Conservation (phyloP, 2,797 vertebrate genomes). For the Orestias chungarensis region DNA sequence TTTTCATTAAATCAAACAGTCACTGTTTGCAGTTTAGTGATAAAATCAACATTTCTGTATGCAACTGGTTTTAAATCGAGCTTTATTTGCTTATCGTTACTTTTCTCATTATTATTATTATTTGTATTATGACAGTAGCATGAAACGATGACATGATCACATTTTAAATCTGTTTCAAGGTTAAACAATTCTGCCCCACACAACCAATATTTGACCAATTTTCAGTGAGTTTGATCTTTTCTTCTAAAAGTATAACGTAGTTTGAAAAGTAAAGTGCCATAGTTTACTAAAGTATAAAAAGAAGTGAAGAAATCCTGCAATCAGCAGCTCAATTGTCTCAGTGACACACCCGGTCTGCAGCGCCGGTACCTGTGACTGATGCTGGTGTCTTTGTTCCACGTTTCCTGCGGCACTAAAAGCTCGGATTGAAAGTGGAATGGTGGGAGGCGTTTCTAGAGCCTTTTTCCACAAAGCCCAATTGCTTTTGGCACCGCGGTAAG, state of each 20-base stretch:
- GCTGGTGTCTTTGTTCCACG: slow-evolving; percentile 49
- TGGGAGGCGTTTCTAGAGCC: slow-evolving; percentile 55
- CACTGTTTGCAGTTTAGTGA: no score
- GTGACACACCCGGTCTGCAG: slow-evolving; percentile 50
- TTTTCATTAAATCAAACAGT: no score
- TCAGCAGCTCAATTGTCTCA: slow-evolving; percentile 36
- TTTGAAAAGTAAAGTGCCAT: slow-evolving; percentile 8
- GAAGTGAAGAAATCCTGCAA: slow-evolving; percentile 23
- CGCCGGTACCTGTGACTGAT: slow-evolving; percentile 48
- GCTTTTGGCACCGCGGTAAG: slow-evolving; percentile 64
- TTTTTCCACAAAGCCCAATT: slow-evolving; percentile 53
- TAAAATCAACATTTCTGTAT: no score
- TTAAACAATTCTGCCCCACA: no score
- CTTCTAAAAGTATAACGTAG: not conserved
- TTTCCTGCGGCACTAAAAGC: slow-evolving; percentile 66
- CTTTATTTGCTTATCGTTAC: no score
- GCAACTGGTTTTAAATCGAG: no score
- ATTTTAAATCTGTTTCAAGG: no score
- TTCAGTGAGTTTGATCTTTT: not conserved
- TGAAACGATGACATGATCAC: no score
- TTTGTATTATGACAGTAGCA: no score
- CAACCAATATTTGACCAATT: not conserved
- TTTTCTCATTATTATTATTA: no score
- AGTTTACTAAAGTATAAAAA: not conserved
- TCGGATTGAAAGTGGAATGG: slow-evolving; percentile 55